Conservation (phyloP, 2,888 invertebrate genomes). For the Cephus spinipes region DNA sequence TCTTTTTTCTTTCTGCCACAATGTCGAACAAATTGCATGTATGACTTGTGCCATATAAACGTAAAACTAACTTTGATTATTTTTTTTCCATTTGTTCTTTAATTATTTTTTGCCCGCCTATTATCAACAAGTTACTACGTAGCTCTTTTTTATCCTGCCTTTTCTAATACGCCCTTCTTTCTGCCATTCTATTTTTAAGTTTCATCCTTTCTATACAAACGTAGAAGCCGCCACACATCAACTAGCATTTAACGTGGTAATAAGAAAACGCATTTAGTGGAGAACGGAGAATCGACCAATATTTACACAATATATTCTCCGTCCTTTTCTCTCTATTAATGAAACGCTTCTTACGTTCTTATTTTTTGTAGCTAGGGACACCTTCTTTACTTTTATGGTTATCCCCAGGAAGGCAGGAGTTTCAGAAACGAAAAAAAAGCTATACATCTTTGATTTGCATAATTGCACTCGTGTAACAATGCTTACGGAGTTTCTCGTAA, state of each 20-base stretch:
- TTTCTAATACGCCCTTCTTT: conserved; percentile 16
- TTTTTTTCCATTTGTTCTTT: conserved; percentile 10
- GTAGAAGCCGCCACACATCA: conserved; percentile 23
- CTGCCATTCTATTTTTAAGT: conserved; percentile 10
- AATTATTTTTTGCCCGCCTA: neutral
- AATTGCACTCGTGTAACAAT: neutral
- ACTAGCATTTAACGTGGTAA: conserved; percentile 11
- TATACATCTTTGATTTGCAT: neutral
- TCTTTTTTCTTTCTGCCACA: neutral
- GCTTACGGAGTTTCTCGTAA: neutral
- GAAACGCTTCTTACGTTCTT: neutral
- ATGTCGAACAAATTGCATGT: conserved; percentile 25
- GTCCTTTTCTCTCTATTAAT: conserved; percentile 5
- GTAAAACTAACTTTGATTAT: conserved; percentile 49
- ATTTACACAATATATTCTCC: conserved; percentile 54
- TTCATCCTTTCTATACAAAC: conserved; percentile 2
- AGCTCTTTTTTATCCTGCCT: conserved; percentile 17
- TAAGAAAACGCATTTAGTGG: conserved; percentile 28
- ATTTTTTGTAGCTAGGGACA: neutral
- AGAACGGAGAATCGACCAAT: conserved; percentile 50
- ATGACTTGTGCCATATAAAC: conserved; percentile 42
- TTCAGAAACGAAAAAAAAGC: neutral
- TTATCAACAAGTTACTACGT: neutral
- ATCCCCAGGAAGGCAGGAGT: neutral
- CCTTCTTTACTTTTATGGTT: neutral